Conservation (phyloP, 2,888 invertebrate species). For the Ctenicera cuprea region DNA sequence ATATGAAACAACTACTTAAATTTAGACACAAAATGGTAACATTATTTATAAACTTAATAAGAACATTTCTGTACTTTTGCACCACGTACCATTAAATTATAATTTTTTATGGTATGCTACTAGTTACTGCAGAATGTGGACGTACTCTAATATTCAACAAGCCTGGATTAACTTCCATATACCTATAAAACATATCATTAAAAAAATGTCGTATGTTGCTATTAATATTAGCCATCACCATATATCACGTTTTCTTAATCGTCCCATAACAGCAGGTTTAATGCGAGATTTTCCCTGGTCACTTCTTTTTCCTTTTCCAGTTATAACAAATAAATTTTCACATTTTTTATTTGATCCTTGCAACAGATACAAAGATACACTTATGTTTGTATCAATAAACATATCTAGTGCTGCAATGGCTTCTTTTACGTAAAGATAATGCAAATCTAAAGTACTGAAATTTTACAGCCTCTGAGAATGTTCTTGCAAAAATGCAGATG, state of each 20-base stretch:
- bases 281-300: conserved; percentile 80
- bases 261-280: conserved; percentile 82
- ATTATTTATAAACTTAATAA: not conserved
- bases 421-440: conserved; percentile 85
- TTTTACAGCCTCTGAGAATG: conserved; percentile 73
- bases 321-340: conserved; percentile 80
- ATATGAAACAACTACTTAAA: not conserved
- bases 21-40: not conserved
- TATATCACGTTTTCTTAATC: conserved; percentile 78
- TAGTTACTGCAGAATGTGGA: conserved; percentile 62
- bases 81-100: not conserved
- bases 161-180: conserved; percentile 80
- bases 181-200: conserved; percentile 72
- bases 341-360: conserved; percentile 65
- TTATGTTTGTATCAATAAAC: conserved; percentile 81
- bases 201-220: not conserved
- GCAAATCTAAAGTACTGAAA: conserved; percentile 84
- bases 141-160: conserved; percentile 77
- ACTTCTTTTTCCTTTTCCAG: conserved; percentile 88
- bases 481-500: conserved; percentile 76
- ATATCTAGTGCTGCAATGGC: conserved; percentile 82
- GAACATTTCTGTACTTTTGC: conserved; percentile 27
- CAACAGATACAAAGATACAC: too few species aligned
- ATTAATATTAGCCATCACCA: conserved; percentile 72
- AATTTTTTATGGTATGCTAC: conserved; percentile 57